Evolutionary conservation across 2,888 invertebrate genomes (phyloP).

Genomic region (Scaptodrosophila latifasciaeformis): DNA sequence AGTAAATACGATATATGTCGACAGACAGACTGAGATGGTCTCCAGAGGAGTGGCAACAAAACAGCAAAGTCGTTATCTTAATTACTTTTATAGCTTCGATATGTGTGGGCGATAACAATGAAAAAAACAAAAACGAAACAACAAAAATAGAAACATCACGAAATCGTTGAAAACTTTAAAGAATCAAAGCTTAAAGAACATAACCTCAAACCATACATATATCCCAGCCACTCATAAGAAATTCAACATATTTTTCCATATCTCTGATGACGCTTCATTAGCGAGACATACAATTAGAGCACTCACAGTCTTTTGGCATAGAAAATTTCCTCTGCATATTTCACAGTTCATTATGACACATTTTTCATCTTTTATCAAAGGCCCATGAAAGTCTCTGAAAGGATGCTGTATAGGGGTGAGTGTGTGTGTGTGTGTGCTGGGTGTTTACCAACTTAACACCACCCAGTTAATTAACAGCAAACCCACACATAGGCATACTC

Average conservation of each 20-base stretch:
- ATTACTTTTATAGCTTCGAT: conserved; percentile 71
- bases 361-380: conserved; percentile 36
- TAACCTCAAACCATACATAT: background rate
- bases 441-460: conserved; percentile 53
- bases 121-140: conserved; percentile 7
- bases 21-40: conserved; percentile 11
- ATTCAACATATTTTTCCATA: background rate
- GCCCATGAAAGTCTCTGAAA: no score
- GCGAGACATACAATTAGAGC: conserved; percentile 2
- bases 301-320: conserved; percentile 24
- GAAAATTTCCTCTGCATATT: conserved; percentile 49
- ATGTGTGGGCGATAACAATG: conserved; percentile 35
- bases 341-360: conserved; percentile 61
- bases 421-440: conserved; percentile 5
- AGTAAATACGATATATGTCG: conserved; percentile 49
- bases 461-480: conserved; percentile 52
- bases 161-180: no score
- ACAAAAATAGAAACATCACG: no score
- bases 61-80: conserved; percentile 70
- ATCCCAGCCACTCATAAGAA: background rate
- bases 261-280: conserved; percentile 50
- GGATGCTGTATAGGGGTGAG: background rate
- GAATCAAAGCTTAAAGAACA: no score
- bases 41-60: background rate
- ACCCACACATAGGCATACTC: conserved; percentile 10